Percentiles rank a stretch among this genome's conserved stretches.
Conservation (phyloP, 1,140 invertebrate species). For the Gryon sp. region DNA sequence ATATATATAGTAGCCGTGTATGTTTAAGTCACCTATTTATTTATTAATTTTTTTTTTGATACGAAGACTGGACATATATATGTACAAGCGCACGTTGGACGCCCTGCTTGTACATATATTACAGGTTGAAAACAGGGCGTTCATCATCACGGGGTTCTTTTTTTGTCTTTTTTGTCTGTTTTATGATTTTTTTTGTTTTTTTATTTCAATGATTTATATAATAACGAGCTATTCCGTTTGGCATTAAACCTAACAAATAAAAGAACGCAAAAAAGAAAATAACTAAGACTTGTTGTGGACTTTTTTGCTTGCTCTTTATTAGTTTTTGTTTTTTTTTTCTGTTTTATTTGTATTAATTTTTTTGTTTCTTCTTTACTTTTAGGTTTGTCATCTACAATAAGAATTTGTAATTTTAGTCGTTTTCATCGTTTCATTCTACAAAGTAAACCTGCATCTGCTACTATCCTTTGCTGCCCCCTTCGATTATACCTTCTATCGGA, state of each 20-base stretch:
- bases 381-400: conserved; percentile 71
- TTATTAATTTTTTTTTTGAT: too few species aligned
- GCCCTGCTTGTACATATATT: conserved; percentile 40
- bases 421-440: conserved; percentile 38
- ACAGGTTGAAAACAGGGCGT: conserved; percentile 72
- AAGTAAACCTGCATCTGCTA: conserved; percentile 57
- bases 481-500: conserved; percentile 51
- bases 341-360: too few species aligned
- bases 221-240: conserved; percentile 74
- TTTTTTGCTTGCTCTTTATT: conserved; percentile 72
- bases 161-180: too few species aligned
- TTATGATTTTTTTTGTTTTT: not conserved
- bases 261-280: conserved; percentile 46
- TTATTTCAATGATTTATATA: conserved; percentile 70
- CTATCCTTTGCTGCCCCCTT: conserved; percentile 62
- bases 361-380: conserved; percentile 67
- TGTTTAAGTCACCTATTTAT: conserved; percentile 66
- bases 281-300: conserved; percentile 71
- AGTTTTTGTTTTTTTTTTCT: too few species aligned
- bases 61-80: conserved; percentile 42
- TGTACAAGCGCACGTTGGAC: not conserved
- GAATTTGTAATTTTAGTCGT: conserved; percentile 68
- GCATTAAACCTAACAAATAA: conserved; percentile 72
- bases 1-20: conserved; percentile 64
- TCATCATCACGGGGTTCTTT: conserved; percentile 71